Percentiles rank a stretch among this genome's conserved stretches.
phyloP scores from a whole-genome alignment of 23 tunicate genomes.

The Styela plicata region DNA sequence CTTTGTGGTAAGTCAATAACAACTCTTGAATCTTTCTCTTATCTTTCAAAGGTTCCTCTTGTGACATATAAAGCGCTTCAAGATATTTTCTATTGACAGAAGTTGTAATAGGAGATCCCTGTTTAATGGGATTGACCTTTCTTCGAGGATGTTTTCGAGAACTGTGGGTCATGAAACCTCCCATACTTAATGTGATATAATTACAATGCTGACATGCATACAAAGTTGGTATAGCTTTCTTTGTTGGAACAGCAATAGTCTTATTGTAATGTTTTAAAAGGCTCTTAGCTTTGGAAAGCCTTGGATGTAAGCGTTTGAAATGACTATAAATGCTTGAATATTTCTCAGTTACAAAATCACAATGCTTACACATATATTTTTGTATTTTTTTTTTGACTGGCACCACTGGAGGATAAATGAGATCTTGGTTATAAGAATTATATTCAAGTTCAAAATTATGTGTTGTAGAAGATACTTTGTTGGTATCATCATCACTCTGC shows the following conservation, averaged over 20 bases:
- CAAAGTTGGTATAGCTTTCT: neutral
- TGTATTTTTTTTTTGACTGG: neutral
- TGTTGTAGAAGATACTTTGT: neutral
- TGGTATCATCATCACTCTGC: neutral
- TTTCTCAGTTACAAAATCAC: conserved; percentile 5
- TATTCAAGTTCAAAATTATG: neutral
- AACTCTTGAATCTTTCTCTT: neutral
- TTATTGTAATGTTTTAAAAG: neutral
- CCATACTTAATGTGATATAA: conserved; percentile 9
- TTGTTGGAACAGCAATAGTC: too few species aligned
- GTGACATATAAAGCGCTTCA: conserved; percentile 7
- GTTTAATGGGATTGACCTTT: conserved; percentile 9
- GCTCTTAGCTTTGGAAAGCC: neutral
- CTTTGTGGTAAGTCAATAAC: neutral
- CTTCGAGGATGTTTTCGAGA: neutral
- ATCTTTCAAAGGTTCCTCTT: conserved; percentile 17
- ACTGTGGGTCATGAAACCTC: conserved; percentile 5
- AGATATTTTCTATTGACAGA: conserved; percentile 8
- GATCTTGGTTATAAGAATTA: too few species aligned
- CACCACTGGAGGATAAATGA: too few species aligned
- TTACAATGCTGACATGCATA: conserved; percentile 16
- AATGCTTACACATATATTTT: conserved; percentile 14
- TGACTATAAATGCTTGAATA: conserved; percentile 6
- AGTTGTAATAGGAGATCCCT: conserved; percentile 19
- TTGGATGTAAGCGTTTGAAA: conserved; percentile 6